Percentiles rank a stretch among this genome's conserved stretches.
Conservation (phyloP, 2,113 vertebrate genomes). For the Chaetodon auriga region DNA sequence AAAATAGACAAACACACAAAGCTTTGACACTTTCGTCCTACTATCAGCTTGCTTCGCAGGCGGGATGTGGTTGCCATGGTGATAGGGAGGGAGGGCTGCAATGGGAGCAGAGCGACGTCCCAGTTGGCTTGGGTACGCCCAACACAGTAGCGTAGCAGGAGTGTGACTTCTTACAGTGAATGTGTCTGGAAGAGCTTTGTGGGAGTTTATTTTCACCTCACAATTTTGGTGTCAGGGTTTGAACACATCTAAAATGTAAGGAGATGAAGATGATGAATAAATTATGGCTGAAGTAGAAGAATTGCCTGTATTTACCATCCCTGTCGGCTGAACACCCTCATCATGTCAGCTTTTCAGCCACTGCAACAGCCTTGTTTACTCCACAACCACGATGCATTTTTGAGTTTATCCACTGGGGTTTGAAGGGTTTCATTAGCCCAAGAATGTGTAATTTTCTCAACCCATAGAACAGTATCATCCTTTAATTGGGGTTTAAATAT, state of each 20-base stretch:
- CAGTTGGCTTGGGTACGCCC: constrained; percentile 28
- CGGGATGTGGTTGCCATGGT: constrained; percentile 66
- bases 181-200: constrained; percentile 3
- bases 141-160: background rate
- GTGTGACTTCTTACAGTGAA: constrained; percentile 48
- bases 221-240: background rate
- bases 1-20: constrained; percentile 22
- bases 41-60: constrained; percentile 38
- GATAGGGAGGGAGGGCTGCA: constrained; percentile 20
- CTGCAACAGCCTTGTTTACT: constrained; percentile 9
- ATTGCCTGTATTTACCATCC: background rate
- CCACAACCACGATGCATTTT: background rate
- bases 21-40: constrained; percentile 55
- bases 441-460: constrained; percentile 32
- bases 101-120: constrained; percentile 7
- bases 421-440: constrained; percentile 34
- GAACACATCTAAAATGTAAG: background rate
- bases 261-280: background rate
- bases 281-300: background rate
- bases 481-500: constrained; percentile 35
- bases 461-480: background rate
- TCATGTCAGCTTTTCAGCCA: background rate
- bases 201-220: constrained; percentile 15
- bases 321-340: background rate
- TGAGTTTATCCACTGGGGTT: constrained; percentile 22